Evolutionary conservation across 2,888 invertebrate species (phyloP).

Genomic region (Cerceris ruficornis): DNA sequence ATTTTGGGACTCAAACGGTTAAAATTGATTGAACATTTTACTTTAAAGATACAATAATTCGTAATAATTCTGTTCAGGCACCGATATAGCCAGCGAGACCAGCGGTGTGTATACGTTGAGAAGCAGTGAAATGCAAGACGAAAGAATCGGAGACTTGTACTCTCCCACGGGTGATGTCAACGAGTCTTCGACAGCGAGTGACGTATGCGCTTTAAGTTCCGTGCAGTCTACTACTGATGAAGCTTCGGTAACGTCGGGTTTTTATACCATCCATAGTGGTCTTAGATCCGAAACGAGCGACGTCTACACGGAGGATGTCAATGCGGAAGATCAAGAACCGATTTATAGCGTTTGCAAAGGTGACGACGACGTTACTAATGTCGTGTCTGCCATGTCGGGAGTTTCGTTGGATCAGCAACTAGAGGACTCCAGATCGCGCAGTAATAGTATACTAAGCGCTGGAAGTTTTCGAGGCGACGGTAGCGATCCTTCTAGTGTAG

Average conservation of each 20-base stretch:
- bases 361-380: constrained; percentile 70
- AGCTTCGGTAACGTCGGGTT: constrained; percentile 80
- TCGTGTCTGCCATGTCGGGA: constrained; percentile 43
- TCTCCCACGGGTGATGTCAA: constrained; percentile 74
- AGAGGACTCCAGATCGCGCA: constrained; percentile 78
- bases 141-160: constrained; percentile 73
- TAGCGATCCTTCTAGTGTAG: constrained; percentile 93
- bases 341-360: constrained; percentile 79
- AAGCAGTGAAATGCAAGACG: constrained; percentile 80
- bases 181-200: constrained; percentile 75
- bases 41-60: background rate
- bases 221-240: constrained; percentile 80
- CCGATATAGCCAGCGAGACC: constrained; percentile 88
- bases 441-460: constrained; percentile 92
- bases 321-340: constrained; percentile 75
- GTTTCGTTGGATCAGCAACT: constrained; percentile 62
- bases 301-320: constrained; percentile 76
- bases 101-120: constrained; percentile 93
- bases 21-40: background rate
- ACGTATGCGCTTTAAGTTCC: constrained; percentile 77
- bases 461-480: constrained; percentile 93
- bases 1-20: no score
- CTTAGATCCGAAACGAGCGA: constrained; percentile 79
- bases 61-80: constrained; percentile 57
- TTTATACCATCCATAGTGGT: constrained; percentile 80